Percentiles rank a stretch among this genome's conserved stretches.
These are phyloP conservation scores for Sander lucioperca DNA, from an alignment of 2,113 vertebrate species.

Conservation along the genomic window DNA sequence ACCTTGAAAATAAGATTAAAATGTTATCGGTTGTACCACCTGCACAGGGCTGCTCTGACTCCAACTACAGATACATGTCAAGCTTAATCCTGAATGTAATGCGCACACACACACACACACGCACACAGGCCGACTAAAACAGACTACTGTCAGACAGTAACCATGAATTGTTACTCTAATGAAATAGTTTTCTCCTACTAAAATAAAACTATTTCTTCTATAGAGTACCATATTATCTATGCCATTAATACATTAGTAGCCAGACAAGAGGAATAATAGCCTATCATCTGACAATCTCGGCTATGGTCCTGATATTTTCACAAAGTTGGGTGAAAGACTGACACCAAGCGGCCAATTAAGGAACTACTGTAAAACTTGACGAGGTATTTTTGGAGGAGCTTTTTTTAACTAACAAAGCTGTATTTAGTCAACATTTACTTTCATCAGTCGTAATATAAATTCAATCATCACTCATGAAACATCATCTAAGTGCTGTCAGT, in stretches of 20 bases:
- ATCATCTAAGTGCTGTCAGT: not conserved
- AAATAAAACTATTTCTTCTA: not conserved
- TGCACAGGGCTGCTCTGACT: constrained; percentile 52
- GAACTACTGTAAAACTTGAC: constrained; percentile 6
- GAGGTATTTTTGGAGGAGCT: not conserved
- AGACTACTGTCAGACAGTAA: constrained; percentile 18
- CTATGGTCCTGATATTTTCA: not conserved
- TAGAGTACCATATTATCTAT: not conserved
- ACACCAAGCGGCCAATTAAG: constrained; percentile 46
- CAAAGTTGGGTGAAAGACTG: constrained; percentile 37
- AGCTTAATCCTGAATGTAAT: constrained; percentile 47
- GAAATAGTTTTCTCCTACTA: constrained; percentile 2
- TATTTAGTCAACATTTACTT: not conserved
- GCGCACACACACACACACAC: not conserved
- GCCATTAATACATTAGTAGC: constrained; percentile 22
- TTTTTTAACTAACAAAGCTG: not conserved
- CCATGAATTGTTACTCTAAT: constrained; percentile 25
- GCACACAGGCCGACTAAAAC: constrained; percentile 7
- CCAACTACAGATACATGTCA: constrained; percentile 37
- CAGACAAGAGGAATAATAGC: not conserved
- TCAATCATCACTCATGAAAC: not conserved
- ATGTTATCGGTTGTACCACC: constrained; percentile 69
- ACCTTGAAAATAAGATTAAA: constrained; percentile 70
- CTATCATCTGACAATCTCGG: not conserved
- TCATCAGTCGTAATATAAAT: not conserved